phyloP scores from a whole-genome alignment of 2,113 vertebrate genomes.

The Scomber colias region DNA sequence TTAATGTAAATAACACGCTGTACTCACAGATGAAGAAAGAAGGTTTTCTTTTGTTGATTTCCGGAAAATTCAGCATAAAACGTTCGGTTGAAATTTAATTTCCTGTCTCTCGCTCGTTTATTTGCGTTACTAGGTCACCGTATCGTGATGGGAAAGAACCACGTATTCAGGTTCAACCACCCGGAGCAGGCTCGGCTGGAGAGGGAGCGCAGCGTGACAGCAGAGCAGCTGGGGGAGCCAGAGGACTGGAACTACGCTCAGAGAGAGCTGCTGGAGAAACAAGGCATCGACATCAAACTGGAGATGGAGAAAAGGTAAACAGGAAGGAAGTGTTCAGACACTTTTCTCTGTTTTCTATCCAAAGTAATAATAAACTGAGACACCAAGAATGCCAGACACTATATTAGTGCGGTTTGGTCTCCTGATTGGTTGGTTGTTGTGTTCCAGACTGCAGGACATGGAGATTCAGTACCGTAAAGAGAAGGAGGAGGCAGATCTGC shows the following conservation, averaged over 20 bases:
- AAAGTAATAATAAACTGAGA: too few species aligned
- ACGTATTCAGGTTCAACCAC: conserved; percentile 93
- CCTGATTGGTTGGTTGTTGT: neutral
- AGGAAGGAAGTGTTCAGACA: too few species aligned
- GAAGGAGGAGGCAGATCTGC: conserved; percentile 92
- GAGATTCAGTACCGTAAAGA: conserved; percentile 91
- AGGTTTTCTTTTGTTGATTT: too few species aligned
- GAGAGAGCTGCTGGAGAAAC: conserved; percentile 89
- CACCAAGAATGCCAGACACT: too few species aligned
- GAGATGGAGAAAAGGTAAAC: conserved; percentile 93
- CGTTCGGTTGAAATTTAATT: neutral
- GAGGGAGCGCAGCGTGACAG: conserved; percentile 84
- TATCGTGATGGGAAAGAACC: conserved; percentile 95
- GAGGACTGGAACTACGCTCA: conserved; percentile 95
- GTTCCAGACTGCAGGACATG: conserved; percentile 88
- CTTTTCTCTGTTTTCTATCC: too few species aligned
- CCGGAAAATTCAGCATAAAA: too few species aligned
- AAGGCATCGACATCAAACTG: conserved; percentile 93
- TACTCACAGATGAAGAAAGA: too few species aligned
- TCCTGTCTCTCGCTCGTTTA: neutral
- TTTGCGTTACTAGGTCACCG: conserved; percentile 84
- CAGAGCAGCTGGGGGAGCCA: conserved; percentile 85
- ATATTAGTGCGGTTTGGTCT: too few species aligned
- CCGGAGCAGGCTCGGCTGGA: conserved; percentile 91
- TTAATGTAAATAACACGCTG: too few species aligned